These are phyloP conservation scores for Lytechinus variegatus DNA, from an alignment of 35 echinoderm and acorn worm genomes.

Conservation along the genomic window DNA sequence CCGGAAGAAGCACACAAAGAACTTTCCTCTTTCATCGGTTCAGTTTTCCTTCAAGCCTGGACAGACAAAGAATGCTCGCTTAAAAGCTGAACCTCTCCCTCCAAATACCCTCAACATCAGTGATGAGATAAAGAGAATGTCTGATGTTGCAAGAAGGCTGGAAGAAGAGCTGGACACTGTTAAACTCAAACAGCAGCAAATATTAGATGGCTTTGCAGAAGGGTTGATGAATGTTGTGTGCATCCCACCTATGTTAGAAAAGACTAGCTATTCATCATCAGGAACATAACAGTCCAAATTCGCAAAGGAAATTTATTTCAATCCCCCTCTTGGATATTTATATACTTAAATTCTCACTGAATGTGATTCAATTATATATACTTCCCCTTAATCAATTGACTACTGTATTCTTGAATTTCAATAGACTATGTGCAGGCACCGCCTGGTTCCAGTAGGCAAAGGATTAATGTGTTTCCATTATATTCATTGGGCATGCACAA, in stretches of 20 bases:
- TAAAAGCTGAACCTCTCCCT: background rate
- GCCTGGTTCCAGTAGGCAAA: too few relatives aligned
- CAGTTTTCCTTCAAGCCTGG: slow-evolving; percentile 4
- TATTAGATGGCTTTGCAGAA: slow-evolving; percentile 35
- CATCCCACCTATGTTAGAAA: slow-evolving; percentile 45
- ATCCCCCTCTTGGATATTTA: too few relatives aligned
- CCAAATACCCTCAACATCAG: background rate
- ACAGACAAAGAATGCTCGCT: background rate
- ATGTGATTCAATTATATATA: too few relatives aligned
- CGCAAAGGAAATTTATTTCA: too few relatives aligned
- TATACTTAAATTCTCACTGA: too few relatives aligned
- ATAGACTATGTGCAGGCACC: too few relatives aligned
- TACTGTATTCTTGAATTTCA: too few relatives aligned
- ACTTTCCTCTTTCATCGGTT: background rate
- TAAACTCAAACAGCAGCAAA: slow-evolving; percentile 11
- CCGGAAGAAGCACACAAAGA: background rate
- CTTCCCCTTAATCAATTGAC: too few relatives aligned
- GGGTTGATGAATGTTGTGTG: background rate
- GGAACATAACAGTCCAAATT: background rate
- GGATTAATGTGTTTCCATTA: too few relatives aligned
- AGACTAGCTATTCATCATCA: background rate
- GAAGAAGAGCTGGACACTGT: slow-evolving; percentile 20
- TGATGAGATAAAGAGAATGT: slow-evolving; percentile 15
- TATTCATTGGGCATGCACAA: too few relatives aligned
- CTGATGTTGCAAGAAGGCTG: background rate